A percentile compares a stretch with the other conserved stretches of the same genome.
Evolutionary conservation across 2,797 vertebrate species (phyloP).

Genomic region (Dallia pectoralis): DNA sequence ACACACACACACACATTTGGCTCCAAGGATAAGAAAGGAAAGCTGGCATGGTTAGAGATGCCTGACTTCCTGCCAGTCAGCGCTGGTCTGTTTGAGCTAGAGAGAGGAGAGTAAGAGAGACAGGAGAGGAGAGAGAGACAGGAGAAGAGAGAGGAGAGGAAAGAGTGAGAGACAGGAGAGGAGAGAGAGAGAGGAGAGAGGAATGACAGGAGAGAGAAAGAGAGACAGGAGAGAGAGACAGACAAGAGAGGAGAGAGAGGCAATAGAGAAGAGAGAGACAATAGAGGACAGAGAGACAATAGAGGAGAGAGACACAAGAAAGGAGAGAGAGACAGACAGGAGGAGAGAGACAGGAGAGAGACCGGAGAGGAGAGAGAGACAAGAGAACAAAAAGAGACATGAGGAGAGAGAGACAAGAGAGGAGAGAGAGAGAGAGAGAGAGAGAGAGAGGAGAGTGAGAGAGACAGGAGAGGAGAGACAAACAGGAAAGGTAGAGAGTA

Average conservation of each 20-base stretch:
- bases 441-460: constrained; percentile 11
- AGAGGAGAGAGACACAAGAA: not conserved
- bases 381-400: not conserved
- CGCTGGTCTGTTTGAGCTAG: constrained; percentile 12
- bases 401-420: not conserved
- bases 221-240: not conserved
- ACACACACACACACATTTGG: constrained; percentile 9
- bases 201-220: not conserved
- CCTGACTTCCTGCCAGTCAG: constrained; percentile 13
- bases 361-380: too few relatives aligned
- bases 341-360: too few relatives aligned
- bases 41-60: constrained; percentile 19
- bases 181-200: not conserved
- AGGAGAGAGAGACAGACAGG: constrained; percentile 4
- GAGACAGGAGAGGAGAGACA: not conserved
- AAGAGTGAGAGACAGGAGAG: not conserved
- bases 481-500: not conserved
- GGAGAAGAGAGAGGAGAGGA: not conserved
- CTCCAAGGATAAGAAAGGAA: constrained; percentile 13
- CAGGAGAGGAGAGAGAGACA: constrained; percentile 1
- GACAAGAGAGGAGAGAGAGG: constrained; percentile 3
- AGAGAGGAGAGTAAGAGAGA: not conserved
- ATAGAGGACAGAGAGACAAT: not conserved
- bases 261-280: too few relatives aligned
- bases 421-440: constrained; percentile 2